These are phyloP conservation scores for Petrolisthes cinctipes DNA, from an alignment of 2,888 invertebrate genomes.

Conservation along the genomic window DNA sequence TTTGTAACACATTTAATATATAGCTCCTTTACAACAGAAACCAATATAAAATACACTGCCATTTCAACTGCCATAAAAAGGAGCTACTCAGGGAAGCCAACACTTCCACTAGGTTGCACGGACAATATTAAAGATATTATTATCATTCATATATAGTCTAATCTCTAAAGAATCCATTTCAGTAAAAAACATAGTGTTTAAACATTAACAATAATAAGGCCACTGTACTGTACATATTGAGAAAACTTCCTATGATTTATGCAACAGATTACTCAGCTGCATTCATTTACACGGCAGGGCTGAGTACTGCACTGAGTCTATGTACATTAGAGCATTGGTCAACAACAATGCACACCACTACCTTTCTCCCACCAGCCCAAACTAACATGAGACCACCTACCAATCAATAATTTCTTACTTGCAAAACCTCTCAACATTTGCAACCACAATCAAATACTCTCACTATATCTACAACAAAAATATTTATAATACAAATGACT, in stretches of 20 bases:
- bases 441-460: background rate
- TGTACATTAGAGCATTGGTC: conserved; percentile 55
- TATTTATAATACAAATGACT: background rate
- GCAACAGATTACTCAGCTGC: conserved; percentile 43
- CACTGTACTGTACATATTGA: conserved; percentile 63
- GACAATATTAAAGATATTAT: conserved; percentile 60
- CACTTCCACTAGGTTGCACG: conserved; percentile 56
- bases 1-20: conserved; percentile 54
- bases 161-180: conserved; percentile 62
- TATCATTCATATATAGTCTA: conserved; percentile 58
- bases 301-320: conserved; percentile 57
- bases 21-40: conserved; percentile 56
- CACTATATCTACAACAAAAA: background rate
- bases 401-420: background rate
- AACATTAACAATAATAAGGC: conserved; percentile 64
- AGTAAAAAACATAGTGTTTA: conserved; percentile 63
- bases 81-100: conserved; percentile 51
- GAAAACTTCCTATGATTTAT: conserved; percentile 52
- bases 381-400: conserved; percentile 44
- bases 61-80: conserved; percentile 54
- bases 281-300: conserved; percentile 32
- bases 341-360: conserved; percentile 47
- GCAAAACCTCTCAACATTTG: background rate
- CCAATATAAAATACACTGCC: conserved; percentile 39
- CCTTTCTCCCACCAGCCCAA: conserved; percentile 45